phyloP scores from a whole-genome alignment of 2,797 vertebrate species.

The Phataginus tricuspis region DNA sequence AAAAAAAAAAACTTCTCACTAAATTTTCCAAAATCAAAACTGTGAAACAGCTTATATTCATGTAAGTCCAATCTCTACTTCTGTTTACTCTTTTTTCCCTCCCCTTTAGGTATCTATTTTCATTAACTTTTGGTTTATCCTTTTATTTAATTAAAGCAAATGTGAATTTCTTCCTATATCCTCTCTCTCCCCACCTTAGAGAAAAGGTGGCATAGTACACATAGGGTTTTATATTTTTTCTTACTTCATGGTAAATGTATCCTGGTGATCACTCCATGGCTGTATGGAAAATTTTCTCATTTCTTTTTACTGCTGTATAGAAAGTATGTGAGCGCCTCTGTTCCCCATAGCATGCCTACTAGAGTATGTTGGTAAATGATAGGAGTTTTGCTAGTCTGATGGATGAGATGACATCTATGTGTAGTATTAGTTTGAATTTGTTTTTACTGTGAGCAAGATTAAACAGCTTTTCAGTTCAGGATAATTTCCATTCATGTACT shows the following conservation, averaged over 20 bases:
- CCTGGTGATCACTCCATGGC: neutral
- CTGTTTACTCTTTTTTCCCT: neutral
- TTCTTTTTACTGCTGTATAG: neutral
- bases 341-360: neutral
- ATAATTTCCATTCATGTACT: neutral
- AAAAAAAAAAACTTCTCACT: neutral
- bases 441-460: neutral
- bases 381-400: neutral
- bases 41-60: neutral
- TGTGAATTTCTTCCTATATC: neutral
- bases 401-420: neutral
- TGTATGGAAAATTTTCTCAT: neutral
- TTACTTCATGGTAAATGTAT: neutral
- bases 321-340: neutral
- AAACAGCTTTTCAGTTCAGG: conserved; percentile 18
- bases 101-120: neutral
- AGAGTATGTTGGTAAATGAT: neutral
- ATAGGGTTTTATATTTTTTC: neutral
- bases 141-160: neutral
- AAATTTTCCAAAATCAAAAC: neutral
- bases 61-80: neutral
- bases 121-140: neutral
- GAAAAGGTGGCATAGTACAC: neutral
- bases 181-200: neutral
- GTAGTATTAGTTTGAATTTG: conserved; percentile 6